Evolutionary conservation across 2,888 invertebrate genomes (phyloP).

Genomic region (Mythimna loreyi): DNA sequence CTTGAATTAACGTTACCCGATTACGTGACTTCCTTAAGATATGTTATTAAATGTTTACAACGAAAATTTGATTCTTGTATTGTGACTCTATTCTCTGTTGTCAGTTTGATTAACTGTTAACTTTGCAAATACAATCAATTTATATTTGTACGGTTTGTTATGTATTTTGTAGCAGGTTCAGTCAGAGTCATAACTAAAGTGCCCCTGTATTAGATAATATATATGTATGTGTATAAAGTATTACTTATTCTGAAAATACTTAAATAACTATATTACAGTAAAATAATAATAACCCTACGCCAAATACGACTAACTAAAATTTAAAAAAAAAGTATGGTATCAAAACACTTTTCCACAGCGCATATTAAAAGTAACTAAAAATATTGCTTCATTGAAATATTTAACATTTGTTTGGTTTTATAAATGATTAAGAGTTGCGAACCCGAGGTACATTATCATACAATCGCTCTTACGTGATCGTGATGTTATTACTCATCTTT

Average conservation of each 20-base stretch:
- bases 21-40: slow-evolving; percentile 55
- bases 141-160: slow-evolving; percentile 18
- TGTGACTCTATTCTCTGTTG: neutral
- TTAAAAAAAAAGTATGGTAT: too few species aligned
- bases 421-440: too few species aligned
- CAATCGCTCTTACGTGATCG: too few species aligned
- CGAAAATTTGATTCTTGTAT: slow-evolving; percentile 8
- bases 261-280: too few species aligned
- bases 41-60: slow-evolving; percentile 7
- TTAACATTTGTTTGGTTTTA: neutral
- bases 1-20: slow-evolving; percentile 52
- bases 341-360: too few species aligned
- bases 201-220: neutral
- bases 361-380: too few species aligned
- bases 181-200: neutral
- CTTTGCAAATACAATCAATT: neutral
- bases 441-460: too few species aligned
- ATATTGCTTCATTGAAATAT: neutral
- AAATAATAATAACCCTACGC: too few species aligned
- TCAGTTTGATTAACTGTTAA: neutral
- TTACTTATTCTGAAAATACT: too few species aligned
- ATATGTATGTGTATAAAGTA: too few species aligned
- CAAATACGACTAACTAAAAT: too few species aligned
- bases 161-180: neutral
- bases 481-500: too few species aligned